Percentiles rank a stretch among this genome's conserved stretches.
Evolutionary conservation across 2,888 invertebrate genomes (phyloP).

Genomic region (Graphium colonna): DNA sequence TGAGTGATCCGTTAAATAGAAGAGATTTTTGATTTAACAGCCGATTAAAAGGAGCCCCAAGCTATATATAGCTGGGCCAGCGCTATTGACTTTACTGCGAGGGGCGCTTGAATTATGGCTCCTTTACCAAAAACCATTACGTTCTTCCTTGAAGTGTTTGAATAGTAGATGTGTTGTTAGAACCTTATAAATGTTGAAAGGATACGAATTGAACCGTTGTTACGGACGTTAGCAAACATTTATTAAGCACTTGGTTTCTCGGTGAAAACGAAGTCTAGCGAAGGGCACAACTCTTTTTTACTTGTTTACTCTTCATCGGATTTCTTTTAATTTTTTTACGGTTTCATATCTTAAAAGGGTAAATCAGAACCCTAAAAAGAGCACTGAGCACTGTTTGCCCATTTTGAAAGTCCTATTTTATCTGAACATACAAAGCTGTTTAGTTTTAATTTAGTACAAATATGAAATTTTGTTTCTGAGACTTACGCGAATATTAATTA

Average conservation of each 20-base stretch:
- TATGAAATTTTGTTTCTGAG: too few relatives aligned
- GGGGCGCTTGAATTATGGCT: slow-evolving; percentile 15
- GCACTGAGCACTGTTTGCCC: too few relatives aligned
- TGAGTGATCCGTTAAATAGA: slow-evolving; percentile 28
- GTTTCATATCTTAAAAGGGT: too few relatives aligned
- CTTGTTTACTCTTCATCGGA: too few relatives aligned
- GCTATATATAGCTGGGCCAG: slow-evolving; percentile 1
- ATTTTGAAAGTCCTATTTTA: too few relatives aligned
- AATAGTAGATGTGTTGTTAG: slow-evolving; percentile 15
- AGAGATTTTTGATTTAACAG: slow-evolving; percentile 17
- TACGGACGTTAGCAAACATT: slow-evolving; percentile 8
- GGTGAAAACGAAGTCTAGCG: background rate
- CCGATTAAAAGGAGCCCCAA: slow-evolving; percentile 8
- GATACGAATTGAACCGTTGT: slow-evolving; percentile 8
- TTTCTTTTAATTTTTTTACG: too few relatives aligned
- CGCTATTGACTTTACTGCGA: slow-evolving; percentile 14
- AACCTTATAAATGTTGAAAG: slow-evolving; percentile 18
- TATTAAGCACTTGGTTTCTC: background rate
- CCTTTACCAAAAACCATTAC: slow-evolving; percentile 18
- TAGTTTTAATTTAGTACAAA: too few relatives aligned
- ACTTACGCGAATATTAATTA: too few relatives aligned
- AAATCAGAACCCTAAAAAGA: too few relatives aligned
- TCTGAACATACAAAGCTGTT: too few relatives aligned
- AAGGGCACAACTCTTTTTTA: background rate
- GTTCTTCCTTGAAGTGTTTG: slow-evolving; percentile 18